Conservation (phyloP, 2,797 vertebrate genomes). For the Sphenopsis melanotis region DNA sequence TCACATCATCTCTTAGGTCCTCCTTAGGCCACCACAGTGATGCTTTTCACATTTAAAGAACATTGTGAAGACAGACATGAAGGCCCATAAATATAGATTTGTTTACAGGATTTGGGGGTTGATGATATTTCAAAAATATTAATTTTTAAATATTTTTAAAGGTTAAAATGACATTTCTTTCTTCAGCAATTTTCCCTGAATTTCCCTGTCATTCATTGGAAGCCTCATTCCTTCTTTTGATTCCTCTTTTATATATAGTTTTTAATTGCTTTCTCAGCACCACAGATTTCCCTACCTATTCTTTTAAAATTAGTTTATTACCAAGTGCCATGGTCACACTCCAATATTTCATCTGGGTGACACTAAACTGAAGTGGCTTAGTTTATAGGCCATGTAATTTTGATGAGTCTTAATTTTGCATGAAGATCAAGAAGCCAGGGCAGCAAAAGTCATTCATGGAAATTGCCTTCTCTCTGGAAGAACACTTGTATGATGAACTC, state of each 20-base stretch:
- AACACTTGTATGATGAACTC: conserved; percentile 53
- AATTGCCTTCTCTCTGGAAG: conserved; percentile 58
- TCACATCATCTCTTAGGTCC: not conserved
- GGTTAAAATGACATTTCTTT: conserved; percentile 26
- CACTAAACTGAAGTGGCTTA: conserved; percentile 68
- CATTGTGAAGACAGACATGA: not conserved
- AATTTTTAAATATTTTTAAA: conserved; percentile 27
- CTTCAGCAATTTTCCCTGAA: not conserved
- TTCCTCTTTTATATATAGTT: not conserved
- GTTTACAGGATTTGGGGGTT: not conserved
- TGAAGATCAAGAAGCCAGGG: conserved; percentile 76
- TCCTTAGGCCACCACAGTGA: not conserved
- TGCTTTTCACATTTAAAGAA: not conserved
- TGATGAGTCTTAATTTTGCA: conserved; percentile 79
- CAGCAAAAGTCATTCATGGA: conserved; percentile 71
- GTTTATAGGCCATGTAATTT: conserved; percentile 78
- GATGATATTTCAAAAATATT: not conserved
- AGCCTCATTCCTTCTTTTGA: not conserved
- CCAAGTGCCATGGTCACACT: conserved; percentile 61
- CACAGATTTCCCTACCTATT: not conserved
- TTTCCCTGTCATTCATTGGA: not conserved
- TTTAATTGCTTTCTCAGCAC: not conserved
- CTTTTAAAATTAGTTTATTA: conserved; percentile 57
- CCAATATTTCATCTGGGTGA: conserved; percentile 65
- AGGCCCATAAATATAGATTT: not conserved